Evolutionary conservation across 2,113 vertebrate genomes (phyloP), one percentile per base, ranked within the genome.

Genomic region (Corythaeola cristata): DNA sequence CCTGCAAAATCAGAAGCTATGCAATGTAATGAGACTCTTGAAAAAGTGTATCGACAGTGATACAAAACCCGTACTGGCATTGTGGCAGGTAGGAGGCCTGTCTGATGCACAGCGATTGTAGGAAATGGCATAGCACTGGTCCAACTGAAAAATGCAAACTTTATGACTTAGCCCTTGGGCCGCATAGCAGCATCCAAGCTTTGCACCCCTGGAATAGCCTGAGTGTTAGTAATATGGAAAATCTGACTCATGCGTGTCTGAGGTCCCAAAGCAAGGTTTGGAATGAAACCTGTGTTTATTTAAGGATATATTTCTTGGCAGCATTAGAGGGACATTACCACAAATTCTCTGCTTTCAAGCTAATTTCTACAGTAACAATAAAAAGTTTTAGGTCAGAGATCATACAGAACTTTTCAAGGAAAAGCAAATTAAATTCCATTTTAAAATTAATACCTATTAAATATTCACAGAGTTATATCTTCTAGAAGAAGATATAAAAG

Each of bases 261-360:
- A 86, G 89, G 52, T 56, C 52, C 47, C 78, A 75, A 86, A 84
- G 21, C 37, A 80, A 86, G 27, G 17, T 72, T 83, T 88, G 88
- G 52, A 93, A 64, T 89, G 53, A 67, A 95, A 95, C 73, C 50
- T 92, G 17, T 92, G 19, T 88, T 96, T 96, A 49, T 93, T 88
- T 93, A 92, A 93, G 52, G 56, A 78, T 90, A 18, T 96, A 20
- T 81, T 72, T 89, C 76, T 93, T 95, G 76, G 73, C 76, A 90
- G 39, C 11, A 32, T 67, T 78, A 77, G 15, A 13, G n/a, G 69
- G 30, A 71, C 16, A 50, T 83, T 93, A 60, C 55, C 21, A 64
- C 60, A 87, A 32, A 59, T 81, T 52, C 35, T 55, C 56, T 84
- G 26, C 44, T 90, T 94, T 81, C 64, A 78, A 72, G 12, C 35